Evolutionary conservation across 2,888 invertebrate genomes (phyloP).

Genomic region (Anarsia innoxiella): DNA sequence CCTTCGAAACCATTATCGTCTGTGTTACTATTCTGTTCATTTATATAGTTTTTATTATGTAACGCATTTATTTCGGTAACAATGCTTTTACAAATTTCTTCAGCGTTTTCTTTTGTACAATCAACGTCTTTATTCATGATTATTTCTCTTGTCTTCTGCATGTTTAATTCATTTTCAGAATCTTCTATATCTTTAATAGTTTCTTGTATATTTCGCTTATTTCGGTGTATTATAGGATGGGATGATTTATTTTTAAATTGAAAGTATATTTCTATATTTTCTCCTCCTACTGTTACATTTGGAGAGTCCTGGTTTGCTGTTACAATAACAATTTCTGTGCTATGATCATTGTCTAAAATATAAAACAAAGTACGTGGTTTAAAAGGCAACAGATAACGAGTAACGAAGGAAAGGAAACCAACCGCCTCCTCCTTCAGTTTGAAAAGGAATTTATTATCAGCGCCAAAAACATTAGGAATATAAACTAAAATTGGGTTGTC

Average conservation of each 20-base stretch:
- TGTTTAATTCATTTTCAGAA: conserved; percentile 22
- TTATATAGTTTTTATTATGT: conserved; percentile 5
- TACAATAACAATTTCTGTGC: conserved; percentile 44
- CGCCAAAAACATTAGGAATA: too few relatives aligned
- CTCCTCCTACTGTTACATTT: conserved; percentile 36
- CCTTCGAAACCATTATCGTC: background rate
- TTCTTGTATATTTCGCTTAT: conserved; percentile 28
- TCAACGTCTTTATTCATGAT: conserved; percentile 43
- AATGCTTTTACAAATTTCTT: conserved; percentile 46
- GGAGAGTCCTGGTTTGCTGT: conserved; percentile 35
- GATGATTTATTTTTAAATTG: conserved; percentile 37
- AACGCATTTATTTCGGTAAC: conserved; percentile 40
- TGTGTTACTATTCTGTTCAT: background rate
- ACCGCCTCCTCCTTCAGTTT: too few relatives aligned
- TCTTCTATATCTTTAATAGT: conserved; percentile 7
- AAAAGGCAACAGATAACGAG: too few relatives aligned
- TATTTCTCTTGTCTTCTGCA: conserved; percentile 27
- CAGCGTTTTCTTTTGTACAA: conserved; percentile 41
- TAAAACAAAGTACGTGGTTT: too few relatives aligned
- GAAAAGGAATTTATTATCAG: too few relatives aligned
- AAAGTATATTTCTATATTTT: conserved; percentile 37
- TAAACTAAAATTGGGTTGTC: too few relatives aligned
- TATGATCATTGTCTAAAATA: conserved; percentile 1
- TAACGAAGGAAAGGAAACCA: too few relatives aligned
- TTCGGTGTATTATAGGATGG: conserved; percentile 24